Conservation (phyloP, 2,797 vertebrate genomes). For the Scarus forsteni region DNA sequence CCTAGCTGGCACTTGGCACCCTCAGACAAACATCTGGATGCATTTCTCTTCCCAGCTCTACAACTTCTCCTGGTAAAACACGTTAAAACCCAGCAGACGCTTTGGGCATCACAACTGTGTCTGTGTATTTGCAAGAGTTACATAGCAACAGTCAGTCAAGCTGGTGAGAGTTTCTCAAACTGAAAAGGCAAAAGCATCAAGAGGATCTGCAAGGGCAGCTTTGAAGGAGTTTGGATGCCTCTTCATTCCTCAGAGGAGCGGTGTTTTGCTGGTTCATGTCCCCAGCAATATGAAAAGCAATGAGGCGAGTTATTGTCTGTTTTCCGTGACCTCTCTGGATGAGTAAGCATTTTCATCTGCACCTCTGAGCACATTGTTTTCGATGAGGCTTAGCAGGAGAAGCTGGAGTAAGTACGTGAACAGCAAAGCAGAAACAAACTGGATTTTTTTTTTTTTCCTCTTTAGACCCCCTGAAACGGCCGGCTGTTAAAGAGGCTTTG, state of each 20-base stretch:
- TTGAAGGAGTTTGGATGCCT: slow-evolving; percentile 1
- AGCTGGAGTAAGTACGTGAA: slow-evolving; percentile 54
- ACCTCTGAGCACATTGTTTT: slow-evolving; percentile 53
- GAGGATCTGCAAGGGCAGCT: slow-evolving; percentile 16
- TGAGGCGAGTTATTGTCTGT: slow-evolving; percentile 51
- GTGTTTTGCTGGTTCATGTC: slow-evolving; percentile 14
- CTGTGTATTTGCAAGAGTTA: slow-evolving; percentile 23
- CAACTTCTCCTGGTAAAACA: slow-evolving; percentile 10
- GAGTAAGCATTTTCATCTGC: slow-evolving; percentile 56
- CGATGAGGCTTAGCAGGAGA: slow-evolving; percentile 37
- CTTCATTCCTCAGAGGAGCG: neutral
- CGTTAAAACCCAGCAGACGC: slow-evolving; percentile 26
- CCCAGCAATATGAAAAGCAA: slow-evolving; percentile 21
- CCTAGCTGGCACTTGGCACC: slow-evolving; percentile 36
- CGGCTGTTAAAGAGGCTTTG: slow-evolving; percentile 70
- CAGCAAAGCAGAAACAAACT: slow-evolving; percentile 45
- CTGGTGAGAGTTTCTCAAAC: slow-evolving; percentile 22
- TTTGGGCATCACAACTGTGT: slow-evolving; percentile 33
- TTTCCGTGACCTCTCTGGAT: slow-evolving; percentile 36
- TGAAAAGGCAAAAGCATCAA: slow-evolving; percentile 2
- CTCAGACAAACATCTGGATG: slow-evolving; percentile 39
- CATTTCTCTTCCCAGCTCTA: slow-evolving; percentile 13
- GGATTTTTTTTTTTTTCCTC: slow-evolving; percentile 45
- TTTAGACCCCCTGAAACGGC: slow-evolving; percentile 57
- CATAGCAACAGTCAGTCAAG: slow-evolving; percentile 39